Percentiles rank a stretch among this genome's conserved stretches.
Conservation (phyloP, 2,113 vertebrate species). For the Bettongia penicillata region DNA sequence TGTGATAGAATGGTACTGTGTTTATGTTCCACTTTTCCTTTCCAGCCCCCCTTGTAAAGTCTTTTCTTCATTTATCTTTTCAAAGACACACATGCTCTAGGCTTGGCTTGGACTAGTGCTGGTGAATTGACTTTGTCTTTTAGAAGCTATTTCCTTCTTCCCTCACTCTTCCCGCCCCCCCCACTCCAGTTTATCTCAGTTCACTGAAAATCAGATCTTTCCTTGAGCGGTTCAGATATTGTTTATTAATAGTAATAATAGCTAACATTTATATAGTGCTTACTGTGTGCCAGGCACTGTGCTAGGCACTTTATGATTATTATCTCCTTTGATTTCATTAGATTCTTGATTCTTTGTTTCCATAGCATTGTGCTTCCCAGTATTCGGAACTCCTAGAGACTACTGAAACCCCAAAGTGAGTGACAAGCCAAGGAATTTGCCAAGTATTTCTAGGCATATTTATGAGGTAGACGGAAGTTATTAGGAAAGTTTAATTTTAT, state of each 20-base stretch:
- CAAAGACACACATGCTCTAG: neutral
- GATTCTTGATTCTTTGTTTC: conserved; percentile 65
- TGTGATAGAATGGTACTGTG: neutral
- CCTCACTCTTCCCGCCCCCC: neutral
- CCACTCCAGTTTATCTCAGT: conserved; percentile 3
- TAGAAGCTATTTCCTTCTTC: conserved; percentile 7
- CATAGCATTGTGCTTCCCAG: conserved; percentile 98
- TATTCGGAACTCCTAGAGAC: conserved; percentile 98
- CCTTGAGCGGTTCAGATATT: conserved; percentile 45
- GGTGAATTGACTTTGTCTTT: conserved; percentile 43
- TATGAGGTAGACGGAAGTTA: conserved; percentile 19
- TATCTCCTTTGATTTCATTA: conserved; percentile 46
- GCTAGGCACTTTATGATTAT: neutral
- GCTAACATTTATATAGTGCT: neutral
- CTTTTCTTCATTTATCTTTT: conserved; percentile 5
- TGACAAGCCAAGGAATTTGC: conserved; percentile 64
- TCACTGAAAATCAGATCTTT: conserved; percentile 43
- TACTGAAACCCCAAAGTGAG: conserved; percentile 99
- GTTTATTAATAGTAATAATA: neutral
- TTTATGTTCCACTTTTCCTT: neutral
- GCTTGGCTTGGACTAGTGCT: conserved; percentile 3
- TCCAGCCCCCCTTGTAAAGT: neutral
- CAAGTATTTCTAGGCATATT: neutral
- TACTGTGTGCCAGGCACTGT: neutral
- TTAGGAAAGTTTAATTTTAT: conserved; percentile 6